Evolutionary conservation across 2,113 vertebrate species (phyloP), one percentile per base, ranked within the genome.

Genomic region (Pyxicephalus adspersus): DNA sequence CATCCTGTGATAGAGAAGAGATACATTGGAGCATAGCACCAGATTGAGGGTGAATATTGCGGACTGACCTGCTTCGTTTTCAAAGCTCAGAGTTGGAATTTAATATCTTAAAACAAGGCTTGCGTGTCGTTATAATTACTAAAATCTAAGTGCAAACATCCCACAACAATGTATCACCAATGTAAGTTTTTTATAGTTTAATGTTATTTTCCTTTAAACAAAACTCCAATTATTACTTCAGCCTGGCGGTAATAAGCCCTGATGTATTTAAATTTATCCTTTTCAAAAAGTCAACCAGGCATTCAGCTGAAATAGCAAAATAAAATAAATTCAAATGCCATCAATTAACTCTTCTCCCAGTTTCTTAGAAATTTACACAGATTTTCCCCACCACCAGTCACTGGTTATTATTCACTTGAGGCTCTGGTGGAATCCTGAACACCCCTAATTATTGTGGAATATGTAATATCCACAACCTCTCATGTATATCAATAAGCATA

Each of bases 401-500:
- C 31, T 31, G 15, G n/a, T 75, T 75, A 61, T 61, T 75, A 75
- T 75, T 75, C 72, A 61, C n/a, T 19, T 75, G 31, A 63, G 16
- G 54, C 58, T 58, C 58, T 50, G 17, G 57, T 63, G 38, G 54
- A 73, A 50, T 16, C 72, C 34, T 75, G 55, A 63, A 63, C n/a
- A 20, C 45, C 72, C 55, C 38, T 74, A 74, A 74, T 74, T 55
- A 60, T 74, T 60, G 57, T 55, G n/a, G 34, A 75, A 75, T 75
- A 61, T 61, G 72, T 26, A 75, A 57, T 61, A 75, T 75, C 72
- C 17, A 38, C 55, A 17, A 22, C 31, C 38, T 23, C 22, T 75
- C 72, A 26, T 75, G 72, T 75, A 75, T 63, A 75, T 75, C 72
- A 75, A 75, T 75, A 75, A 75, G 57, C 72, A 75, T 50, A 75